These are phyloP conservation scores for Drosophila neutralis DNA, from an alignment of 2,888 invertebrate genomes.

Conservation along the genomic window DNA sequence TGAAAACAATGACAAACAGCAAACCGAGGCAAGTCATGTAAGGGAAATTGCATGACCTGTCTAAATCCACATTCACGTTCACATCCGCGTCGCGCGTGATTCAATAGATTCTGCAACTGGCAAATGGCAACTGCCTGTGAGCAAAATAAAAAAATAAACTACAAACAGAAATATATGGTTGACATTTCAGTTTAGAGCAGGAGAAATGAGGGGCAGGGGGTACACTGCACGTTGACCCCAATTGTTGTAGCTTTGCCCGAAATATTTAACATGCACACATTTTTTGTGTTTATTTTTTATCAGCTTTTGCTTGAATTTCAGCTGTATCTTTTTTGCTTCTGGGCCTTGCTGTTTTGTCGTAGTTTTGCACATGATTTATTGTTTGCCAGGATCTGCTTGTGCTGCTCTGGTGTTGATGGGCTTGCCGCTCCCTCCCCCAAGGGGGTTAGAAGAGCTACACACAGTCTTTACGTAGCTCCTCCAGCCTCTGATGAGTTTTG, in stretches of 20 bases:
- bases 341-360: constrained; percentile 37
- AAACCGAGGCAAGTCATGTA: constrained; percentile 42
- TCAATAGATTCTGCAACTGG: constrained; percentile 35
- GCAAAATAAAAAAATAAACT: constrained; percentile 38
- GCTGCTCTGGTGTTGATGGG: constrained; percentile 55
- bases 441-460: constrained; percentile 2
- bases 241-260: constrained; percentile 53
- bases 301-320: constrained; percentile 67
- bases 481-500: constrained; percentile 52
- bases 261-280: constrained; percentile 70
- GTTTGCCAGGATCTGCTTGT: constrained; percentile 46
- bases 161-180: constrained; percentile 24
- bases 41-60: constrained; percentile 32
- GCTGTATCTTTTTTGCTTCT: constrained; percentile 54
- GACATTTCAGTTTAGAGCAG: constrained; percentile 10
- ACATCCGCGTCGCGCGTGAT: constrained; percentile 21
- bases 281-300: constrained; percentile 58
- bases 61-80: constrained; percentile 29
- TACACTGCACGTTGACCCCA: constrained; percentile 65
- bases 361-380: constrained; percentile 60
- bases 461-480: constrained; percentile 6
- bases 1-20: neutral
- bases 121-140: constrained; percentile 25
- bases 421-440: neutral
- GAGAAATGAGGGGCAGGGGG: neutral